Evolutionary conservation across 2,888 invertebrate species (phyloP).

Genomic region (Leptopilina drosophilae): DNA sequence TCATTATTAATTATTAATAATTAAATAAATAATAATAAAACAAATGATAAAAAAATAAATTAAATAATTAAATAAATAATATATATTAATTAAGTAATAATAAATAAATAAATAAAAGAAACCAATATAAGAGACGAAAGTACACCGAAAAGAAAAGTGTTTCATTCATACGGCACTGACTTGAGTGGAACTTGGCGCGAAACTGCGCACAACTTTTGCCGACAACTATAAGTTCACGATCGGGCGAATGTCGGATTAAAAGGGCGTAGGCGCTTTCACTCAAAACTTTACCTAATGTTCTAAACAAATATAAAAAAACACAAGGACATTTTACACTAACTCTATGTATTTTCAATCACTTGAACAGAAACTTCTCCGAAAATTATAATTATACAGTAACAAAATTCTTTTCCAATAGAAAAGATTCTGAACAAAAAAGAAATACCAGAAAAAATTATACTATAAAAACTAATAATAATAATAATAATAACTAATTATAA

Average conservation of each 20-base stretch:
- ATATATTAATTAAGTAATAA: background rate
- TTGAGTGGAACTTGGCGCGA: slow-evolving; percentile 51
- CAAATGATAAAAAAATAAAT: background rate
- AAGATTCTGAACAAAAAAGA: no score
- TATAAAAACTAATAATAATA: no score
- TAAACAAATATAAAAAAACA: slow-evolving; percentile 31
- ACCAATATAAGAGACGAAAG: background rate
- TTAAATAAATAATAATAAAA: background rate
- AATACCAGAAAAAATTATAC: no score
- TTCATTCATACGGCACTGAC: slow-evolving; percentile 42
- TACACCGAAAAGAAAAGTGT: background rate
- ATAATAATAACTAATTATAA: no score
- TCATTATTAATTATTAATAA: no score
- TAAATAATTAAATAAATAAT: background rate
- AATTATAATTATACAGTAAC: no score
- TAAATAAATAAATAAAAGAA: background rate
- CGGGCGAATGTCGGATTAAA: slow-evolving; percentile 54
- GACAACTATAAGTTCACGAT: slow-evolving; percentile 36
- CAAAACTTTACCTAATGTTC: slow-evolving; percentile 47
- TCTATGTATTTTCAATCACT: no score
- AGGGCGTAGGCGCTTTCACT: slow-evolving; percentile 61
- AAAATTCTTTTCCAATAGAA: no score
- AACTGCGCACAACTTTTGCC: slow-evolving; percentile 57
- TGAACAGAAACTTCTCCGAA: no score
- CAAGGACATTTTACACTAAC: background rate